Conservation (phyloP, 2,113 vertebrate genomes). For the Megatriorchis doriae region DNA sequence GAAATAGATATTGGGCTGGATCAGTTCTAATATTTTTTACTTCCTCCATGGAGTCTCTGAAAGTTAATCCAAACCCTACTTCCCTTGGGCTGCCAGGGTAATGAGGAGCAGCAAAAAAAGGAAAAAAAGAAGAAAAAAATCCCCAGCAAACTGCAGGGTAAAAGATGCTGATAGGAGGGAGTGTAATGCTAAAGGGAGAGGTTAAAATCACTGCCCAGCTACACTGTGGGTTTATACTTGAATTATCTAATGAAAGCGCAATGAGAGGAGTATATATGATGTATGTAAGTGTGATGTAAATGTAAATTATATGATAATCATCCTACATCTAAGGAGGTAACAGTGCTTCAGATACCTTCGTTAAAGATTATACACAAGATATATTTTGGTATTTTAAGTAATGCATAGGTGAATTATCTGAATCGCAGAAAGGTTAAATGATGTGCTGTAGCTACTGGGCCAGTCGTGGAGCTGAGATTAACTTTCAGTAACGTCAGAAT, state of each 20-base stretch:
- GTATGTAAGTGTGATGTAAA: not conserved
- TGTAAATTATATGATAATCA: not conserved
- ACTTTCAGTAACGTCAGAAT: not conserved
- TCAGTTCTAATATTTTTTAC: not conserved
- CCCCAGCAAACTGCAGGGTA: not conserved
- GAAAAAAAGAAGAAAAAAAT: not conserved
- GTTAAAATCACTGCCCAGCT: not conserved
- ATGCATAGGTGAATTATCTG: not conserved
- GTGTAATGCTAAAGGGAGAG: not conserved
- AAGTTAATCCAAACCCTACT: constrained; percentile 1
- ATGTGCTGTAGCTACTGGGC: not conserved
- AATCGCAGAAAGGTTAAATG: not conserved
- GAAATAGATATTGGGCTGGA: not conserved
- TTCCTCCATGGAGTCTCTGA: not conserved
- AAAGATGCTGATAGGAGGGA: not conserved
- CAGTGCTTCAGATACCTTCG: not conserved
- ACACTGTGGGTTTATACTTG: not conserved
- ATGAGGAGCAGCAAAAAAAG: not conserved
- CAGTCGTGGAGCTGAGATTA: not conserved
- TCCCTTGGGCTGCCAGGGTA: not conserved
- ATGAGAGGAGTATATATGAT: not conserved
- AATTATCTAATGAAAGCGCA: not conserved
- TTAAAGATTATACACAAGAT: not conserved
- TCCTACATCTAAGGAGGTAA: not conserved
- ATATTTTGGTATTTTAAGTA: not conserved